Evolutionary conservation across 2,888 invertebrate genomes (phyloP).

Genomic region (Limnephilus lunatus): DNA sequence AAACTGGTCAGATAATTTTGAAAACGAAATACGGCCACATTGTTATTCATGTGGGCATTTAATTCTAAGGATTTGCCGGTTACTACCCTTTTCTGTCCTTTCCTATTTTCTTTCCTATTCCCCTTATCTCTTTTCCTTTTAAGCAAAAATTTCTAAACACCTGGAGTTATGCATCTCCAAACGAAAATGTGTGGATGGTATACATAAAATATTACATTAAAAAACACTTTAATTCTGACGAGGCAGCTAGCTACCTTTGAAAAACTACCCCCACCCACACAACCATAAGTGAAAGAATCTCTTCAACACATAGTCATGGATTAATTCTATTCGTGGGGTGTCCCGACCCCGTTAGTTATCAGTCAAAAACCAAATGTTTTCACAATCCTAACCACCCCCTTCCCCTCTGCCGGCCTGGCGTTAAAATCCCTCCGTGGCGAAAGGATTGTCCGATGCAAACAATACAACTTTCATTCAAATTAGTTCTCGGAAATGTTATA

Average conservation of each 20-base stretch:
- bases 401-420: neutral
- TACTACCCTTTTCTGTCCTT: too few relatives aligned
- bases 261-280: neutral
- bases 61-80: too few relatives aligned
- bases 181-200: too few relatives aligned
- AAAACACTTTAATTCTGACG: neutral
- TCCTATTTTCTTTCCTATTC: too few relatives aligned
- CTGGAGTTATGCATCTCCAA: neutral
- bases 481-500: neutral
- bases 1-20: too few relatives aligned
- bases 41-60: too few relatives aligned
- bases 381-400: constrained; percentile 49
- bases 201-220: too few relatives aligned
- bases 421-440: neutral
- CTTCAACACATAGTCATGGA: constrained; percentile 4
- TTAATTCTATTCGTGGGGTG: constrained; percentile 39
- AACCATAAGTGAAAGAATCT: neutral
- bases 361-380: constrained; percentile 65
- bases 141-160: neutral
- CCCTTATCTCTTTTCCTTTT: too few relatives aligned
- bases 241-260: neutral
- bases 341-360: constrained; percentile 55
- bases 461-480: constrained; percentile 29
- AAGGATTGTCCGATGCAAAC: constrained; percentile 16
- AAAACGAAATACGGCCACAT: too few relatives aligned